These are phyloP conservation scores for Centruroides vittatus DNA, from an alignment of 1,140 invertebrate genomes.

Conservation along the genomic window DNA sequence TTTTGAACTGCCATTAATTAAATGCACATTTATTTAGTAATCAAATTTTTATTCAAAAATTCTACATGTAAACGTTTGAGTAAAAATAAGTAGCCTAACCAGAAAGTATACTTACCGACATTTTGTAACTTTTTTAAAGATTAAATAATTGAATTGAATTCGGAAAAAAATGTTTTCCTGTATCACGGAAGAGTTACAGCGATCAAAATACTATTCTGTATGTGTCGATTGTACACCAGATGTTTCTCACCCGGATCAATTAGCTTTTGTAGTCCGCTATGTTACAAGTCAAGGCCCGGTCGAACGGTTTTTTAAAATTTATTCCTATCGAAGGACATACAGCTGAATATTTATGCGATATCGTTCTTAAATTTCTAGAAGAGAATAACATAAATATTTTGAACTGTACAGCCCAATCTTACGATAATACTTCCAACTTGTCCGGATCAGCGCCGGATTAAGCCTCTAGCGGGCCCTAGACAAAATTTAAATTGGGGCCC, in stretches of 20 bases:
- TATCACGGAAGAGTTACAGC: slow-evolving; percentile 1
- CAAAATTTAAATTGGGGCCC: too few species aligned
- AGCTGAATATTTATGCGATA: not conserved
- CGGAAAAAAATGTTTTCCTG: too few species aligned
- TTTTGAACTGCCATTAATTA: too few species aligned
- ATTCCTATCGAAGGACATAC: slow-evolving; percentile 1
- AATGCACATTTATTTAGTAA: too few species aligned
- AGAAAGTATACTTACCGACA: too few species aligned
- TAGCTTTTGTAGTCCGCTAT: slow-evolving; percentile 2
- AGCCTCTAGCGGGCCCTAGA: too few species aligned
- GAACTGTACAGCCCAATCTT: slow-evolving; percentile 18
- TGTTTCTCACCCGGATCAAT: not conserved
- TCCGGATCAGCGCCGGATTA: too few species aligned
- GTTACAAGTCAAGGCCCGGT: not conserved
- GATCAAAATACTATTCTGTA: slow-evolving; percentile 1
- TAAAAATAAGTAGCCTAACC: too few species aligned
- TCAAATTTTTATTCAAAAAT: too few species aligned
- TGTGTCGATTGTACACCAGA: slow-evolving; percentile 6
- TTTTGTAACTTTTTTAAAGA: too few species aligned
- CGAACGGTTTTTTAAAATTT: slow-evolving; percentile 9
- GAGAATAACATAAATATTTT: slow-evolving; percentile 10
- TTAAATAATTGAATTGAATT: too few species aligned
- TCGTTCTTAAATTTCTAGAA: slow-evolving; percentile 3
- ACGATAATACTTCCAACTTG: slow-evolving; percentile 21
- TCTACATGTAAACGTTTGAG: too few species aligned